Evolutionary conservation across 1,140 invertebrate genomes (phyloP).

Genomic region (Lineus longissimus): DNA sequence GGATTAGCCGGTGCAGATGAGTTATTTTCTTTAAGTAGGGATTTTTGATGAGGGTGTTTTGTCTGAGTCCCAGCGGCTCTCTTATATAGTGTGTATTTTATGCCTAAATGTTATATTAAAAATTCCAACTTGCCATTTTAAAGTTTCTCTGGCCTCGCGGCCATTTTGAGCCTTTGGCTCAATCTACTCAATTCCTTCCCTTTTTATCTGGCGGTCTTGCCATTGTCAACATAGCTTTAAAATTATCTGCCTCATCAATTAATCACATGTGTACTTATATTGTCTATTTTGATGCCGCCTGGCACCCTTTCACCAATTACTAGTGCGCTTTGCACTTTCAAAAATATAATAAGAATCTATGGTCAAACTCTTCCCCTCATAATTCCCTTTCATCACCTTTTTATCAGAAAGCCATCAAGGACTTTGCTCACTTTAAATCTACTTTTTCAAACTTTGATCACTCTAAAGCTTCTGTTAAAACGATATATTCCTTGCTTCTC

Average conservation of each 20-base stretch:
- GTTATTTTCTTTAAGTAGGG: no score
- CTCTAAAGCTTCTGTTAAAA: neutral
- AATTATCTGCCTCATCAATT: slow-evolving; percentile 3
- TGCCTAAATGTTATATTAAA: slow-evolving; percentile 16
- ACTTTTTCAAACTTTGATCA: slow-evolving; percentile 5
- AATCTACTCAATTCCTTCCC: neutral
- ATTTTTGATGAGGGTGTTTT: slow-evolving; percentile 20
- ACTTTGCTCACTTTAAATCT: slow-evolving; percentile 5
- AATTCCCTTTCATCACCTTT: slow-evolving; percentile 8
- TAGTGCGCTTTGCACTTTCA: slow-evolving; percentile 8
- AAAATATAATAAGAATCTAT: neutral
- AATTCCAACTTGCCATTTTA: neutral
- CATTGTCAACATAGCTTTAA: slow-evolving; percentile 7
- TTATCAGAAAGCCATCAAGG: neutral
- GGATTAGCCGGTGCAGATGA: no score
- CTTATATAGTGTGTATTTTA: slow-evolving; percentile 16
- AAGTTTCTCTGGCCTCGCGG: slow-evolving; percentile 7
- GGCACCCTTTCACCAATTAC: slow-evolving; percentile 2
- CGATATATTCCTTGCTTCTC: slow-evolving; percentile 3
- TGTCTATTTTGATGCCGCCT: neutral
- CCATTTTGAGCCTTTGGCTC: neutral
- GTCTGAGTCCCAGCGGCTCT: slow-evolving; percentile 17
- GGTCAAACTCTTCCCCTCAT: slow-evolving; percentile 9
- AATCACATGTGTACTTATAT: slow-evolving; percentile 7
- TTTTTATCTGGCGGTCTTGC: slow-evolving; percentile 6